A percentile compares a stretch with the other conserved stretches of the same genome.
Conservation (phyloP, 2,797 vertebrate genomes). For the Ceryle rudis region DNA sequence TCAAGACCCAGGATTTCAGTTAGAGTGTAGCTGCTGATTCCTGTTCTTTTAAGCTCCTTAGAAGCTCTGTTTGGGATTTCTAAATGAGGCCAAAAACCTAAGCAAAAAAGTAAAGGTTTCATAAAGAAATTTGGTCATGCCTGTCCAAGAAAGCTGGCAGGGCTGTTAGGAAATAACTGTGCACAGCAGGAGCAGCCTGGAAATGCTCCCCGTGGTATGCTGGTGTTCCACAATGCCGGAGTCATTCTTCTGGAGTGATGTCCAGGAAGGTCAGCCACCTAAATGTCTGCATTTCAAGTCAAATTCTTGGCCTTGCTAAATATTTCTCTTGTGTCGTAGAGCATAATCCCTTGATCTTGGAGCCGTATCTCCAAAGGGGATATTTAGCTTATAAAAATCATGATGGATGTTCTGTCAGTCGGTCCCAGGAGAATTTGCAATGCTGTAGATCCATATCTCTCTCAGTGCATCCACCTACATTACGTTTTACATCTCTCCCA, state of each 20-base stretch:
- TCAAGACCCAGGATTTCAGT: neutral
- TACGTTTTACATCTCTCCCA: neutral
- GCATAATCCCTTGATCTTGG: neutral
- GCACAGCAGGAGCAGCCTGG: neutral
- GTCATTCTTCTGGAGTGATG: neutral
- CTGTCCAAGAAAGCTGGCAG: neutral
- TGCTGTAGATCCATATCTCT: neutral
- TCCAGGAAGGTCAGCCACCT: neutral
- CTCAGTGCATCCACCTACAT: neutral
- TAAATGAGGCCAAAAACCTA: neutral
- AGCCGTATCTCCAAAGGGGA: neutral
- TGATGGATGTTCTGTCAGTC: neutral
- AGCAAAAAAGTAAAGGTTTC: neutral
- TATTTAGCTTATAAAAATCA: neutral
- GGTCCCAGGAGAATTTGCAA: neutral
- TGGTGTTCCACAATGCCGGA: neutral
- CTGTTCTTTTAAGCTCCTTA: neutral
- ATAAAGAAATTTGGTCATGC: neutral
- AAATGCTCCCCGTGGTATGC: neutral
- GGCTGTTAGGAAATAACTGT: neutral
- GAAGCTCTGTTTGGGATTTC: neutral
- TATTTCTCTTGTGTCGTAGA: neutral
- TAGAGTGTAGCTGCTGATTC: neutral
- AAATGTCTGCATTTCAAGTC: neutral
- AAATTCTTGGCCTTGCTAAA: neutral